A percentile compares a stretch with the other conserved stretches of the same genome.
phyloP scores from a whole-genome alignment of 2,113 vertebrate genomes.

The Craseonycteris thonglongyai region DNA sequence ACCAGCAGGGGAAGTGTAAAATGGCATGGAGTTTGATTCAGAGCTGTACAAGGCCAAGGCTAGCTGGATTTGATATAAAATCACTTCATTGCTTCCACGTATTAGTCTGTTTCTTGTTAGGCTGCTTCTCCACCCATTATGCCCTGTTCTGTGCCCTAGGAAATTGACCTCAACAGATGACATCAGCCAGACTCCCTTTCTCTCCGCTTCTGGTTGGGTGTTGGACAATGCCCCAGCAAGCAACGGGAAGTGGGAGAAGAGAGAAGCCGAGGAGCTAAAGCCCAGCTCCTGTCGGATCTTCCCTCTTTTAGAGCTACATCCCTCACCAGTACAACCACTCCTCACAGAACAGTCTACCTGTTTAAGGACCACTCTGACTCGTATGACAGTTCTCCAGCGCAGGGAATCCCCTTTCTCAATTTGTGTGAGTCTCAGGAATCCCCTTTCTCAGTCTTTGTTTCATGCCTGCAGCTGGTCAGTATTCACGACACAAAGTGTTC shows the following conservation, averaged over 20 bases:
- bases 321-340: fast-evolving
- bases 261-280: neutral
- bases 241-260: too few species aligned
- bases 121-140: neutral
- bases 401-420: too few species aligned
- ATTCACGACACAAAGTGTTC: too few species aligned
- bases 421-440: too few species aligned
- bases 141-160: too few species aligned
- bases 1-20: neutral
- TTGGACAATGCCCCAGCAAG: neutral
- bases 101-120: neutral
- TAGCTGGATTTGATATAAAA: too few species aligned
- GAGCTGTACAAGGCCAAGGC: neutral
- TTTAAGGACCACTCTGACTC: too few species aligned
- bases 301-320: neutral
- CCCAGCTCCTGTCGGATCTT: fast-evolving
- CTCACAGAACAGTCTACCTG: too few species aligned
- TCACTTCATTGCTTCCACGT: fast-evolving
- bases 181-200: neutral
- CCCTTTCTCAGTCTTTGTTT: too few species aligned
- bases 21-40: neutral
- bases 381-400: too few species aligned
- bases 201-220: neutral
- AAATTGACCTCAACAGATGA: neutral
- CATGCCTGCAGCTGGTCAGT: too few species aligned